Evolutionary conservation across 2,888 invertebrate genomes (phyloP), one percentile per base, ranked within the genome.

Genomic region (Trypoxylon attenuatum): DNA sequence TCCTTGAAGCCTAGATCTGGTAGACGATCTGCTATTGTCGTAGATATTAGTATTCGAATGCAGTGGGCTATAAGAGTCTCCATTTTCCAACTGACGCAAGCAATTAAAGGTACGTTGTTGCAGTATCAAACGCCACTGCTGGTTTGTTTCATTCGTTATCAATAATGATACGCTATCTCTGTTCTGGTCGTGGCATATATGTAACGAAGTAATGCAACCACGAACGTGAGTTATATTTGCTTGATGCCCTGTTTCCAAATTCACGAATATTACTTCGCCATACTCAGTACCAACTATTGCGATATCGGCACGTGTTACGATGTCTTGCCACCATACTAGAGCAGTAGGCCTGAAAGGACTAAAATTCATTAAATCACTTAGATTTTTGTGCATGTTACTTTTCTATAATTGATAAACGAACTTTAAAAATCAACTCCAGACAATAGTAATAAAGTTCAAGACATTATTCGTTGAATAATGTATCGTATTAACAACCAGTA

Each of bases 111-210:
- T 91, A 73, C 92, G 91, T 81, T 95, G 93, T 84, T 96, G 96
- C 54, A 96, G 87, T 23, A 96, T 87, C 59, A 96, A 87, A 73
- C 94, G 92, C 92, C 94, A 96, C 82, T 96, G 96, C 69, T 93
- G 92, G 29, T 92, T 92, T 70, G 91, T 90, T 27, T 90, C 90
- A 55, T 91, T 91, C 5, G 94, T 93, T 79, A 96, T 93, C 92
- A 96, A 80, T 51, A 90, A 82, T 23, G 88, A 88, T 45, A 89
- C 87, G 4, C 43, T 88, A 73, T 92, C 92, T 22, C 92, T 86
- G 56, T 90, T 91, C 81, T 93, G 92, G 88, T 94, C 94, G 80
- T 91, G 91, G 82, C 94, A 92, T 71, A 94, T 89, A 81, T 91
- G 90, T 55, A 94, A 85, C 66, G 90, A 89, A 50, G 87, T 88